These are phyloP conservation scores for Galeopterus variegatus DNA, from an alignment of 2,113 vertebrate genomes.

Conservation along the genomic window DNA sequence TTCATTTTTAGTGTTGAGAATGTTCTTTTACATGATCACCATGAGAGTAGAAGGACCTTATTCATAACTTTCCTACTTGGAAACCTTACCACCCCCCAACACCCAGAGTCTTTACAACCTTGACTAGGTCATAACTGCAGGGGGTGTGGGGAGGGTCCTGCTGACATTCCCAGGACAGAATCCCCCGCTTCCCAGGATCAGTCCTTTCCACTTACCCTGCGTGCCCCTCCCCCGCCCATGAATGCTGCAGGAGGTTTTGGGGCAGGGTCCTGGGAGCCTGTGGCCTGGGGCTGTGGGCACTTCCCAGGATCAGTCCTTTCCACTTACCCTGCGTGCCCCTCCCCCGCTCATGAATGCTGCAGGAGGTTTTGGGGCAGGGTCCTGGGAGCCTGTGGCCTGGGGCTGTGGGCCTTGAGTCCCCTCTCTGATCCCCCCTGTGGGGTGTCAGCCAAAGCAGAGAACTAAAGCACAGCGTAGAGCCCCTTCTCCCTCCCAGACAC, in stretches of 20 bases:
- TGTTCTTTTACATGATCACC: fast-evolving
- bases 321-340: too few species aligned
- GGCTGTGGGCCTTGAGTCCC: neutral
- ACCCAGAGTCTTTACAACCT: too few species aligned
- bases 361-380: too few species aligned
- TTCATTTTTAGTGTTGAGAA: neutral
- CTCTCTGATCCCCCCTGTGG: fast-evolving
- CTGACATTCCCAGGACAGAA: neutral
- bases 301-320: too few species aligned
- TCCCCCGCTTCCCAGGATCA: too few species aligned
- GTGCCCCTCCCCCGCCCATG: too few species aligned
- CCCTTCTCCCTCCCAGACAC: neutral
- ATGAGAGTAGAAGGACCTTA: too few species aligned
- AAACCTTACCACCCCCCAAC: too few species aligned
- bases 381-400: neutral
- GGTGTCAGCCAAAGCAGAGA: neutral
- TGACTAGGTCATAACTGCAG: too few species aligned
- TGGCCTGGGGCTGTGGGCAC: neutral
- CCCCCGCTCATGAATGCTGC: too few species aligned
- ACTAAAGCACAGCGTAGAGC: neutral
- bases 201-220: too few species aligned
- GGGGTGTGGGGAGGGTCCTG: neutral
- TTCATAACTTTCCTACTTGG: fast-evolving
- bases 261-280: neutral
- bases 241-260: too few species aligned